Evolutionary conservation across 2,888 invertebrate genomes (phyloP), one percentile per base, ranked within the genome.

Genomic region (Sacculina carcini): DNA sequence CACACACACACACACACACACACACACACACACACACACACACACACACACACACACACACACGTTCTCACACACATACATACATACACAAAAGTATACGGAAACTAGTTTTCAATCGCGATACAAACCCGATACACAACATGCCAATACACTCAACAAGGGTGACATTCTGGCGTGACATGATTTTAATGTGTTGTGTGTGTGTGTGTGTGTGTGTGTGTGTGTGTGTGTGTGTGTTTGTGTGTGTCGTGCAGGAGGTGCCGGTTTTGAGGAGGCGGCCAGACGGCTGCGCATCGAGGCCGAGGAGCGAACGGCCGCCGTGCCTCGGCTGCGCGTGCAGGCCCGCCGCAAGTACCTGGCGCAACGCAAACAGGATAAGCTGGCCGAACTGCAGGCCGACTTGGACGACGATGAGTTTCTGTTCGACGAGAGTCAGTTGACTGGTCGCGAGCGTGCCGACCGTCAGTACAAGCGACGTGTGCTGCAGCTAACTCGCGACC

Each of bases 391-490:
- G 49, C 94, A 94, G 67, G 84, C 80, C 6, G 90, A 92, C 62
- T 84, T 99, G 53, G 69, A 77, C 46, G 98, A 99, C 66, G 98
- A 98, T 69, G 90, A 94, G 66, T 87, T 84, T 63, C 72, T 94
- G 1, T 98, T 94, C 66, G 79, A 82, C 51, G 84, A 85, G 56
- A 75, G 78, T 62, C 73, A 85, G 48, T 70, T 98, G 58, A 89
- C 92, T 3, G 76, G 79, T 60, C 71, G 78, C 54, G 98, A 98
- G 64, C 78, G 74, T 54, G 73, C 73, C 59, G 85, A 90, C 57
- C 69, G 87, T 32, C 76, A 81, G 53, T 85, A 92, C 63, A 92
- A 94, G 63, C 89, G 86, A 62, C 83, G 82, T 56, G 70, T 98
- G 44, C 68, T 98, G 19, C 73, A 78, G 60, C 71, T 96, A 56